Base-by-base conservation (phyloP, 2,113 vertebrate genomes). In the Apteryx mantelli region DNA sequence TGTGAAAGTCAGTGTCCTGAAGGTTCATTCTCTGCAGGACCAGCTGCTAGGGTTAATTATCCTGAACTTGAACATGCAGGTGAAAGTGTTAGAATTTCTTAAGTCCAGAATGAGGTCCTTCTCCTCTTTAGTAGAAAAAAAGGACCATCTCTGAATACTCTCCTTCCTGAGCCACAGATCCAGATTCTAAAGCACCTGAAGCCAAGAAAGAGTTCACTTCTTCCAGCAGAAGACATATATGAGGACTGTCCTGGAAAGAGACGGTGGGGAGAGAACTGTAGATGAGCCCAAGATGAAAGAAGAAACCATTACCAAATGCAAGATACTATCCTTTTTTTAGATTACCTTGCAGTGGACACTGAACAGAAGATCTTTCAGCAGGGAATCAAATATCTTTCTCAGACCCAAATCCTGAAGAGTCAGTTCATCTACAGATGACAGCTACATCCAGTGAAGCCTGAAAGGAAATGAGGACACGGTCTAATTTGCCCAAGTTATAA, bases 191-290 rank as follows among this genome's bases (percentile, higher is more conserved):
- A 82, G 42, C 24, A 82, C 13, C 19, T 40, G 20, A 82, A 89
- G 38, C 28, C 22, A 56, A 40, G 50, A 53, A 74, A 42, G 5
- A 10, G 66, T 32, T 32, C 20, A 64, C 5, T 55, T 93, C 13
- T 48, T 89, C 50, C 68, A 81, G 16, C 32, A 77, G 76, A 88
- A 86, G 22, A 36, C 7, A 13, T 7, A 1, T 26, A 4, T 58
- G 12, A 76, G 32, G 34, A 60, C 30, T 75, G 8, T 40, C 13
- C 42, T 50, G 17, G 53, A 75, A 78, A 84, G 32, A 61, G 19
- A 14, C 0, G 0, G 10, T 25, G 19, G 30, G 11, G 36, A 32
- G 4, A 7, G 10, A 30, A 11, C 34, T 28, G 12, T 40, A 75
- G 56, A 63, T 19, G 11, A 89, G 5, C 22, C 25, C 22, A 76